These are phyloP conservation scores for Channallabes apus DNA, from an alignment of 2,797 vertebrate species.

Conservation along the genomic window DNA sequence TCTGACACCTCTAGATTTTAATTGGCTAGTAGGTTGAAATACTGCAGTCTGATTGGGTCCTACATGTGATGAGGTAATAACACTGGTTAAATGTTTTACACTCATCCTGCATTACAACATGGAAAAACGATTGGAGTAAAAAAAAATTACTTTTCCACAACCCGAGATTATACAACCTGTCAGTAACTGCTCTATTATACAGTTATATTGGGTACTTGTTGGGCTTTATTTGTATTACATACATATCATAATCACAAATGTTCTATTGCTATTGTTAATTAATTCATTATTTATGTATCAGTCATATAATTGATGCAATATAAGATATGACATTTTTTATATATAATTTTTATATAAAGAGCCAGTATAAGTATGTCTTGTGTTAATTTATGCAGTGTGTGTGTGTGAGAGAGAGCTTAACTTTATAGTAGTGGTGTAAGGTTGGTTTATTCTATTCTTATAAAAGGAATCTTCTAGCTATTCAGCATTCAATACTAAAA, in stretches of 20 bases:
- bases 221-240: background rate
- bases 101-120: background rate
- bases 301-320: background rate
- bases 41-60: background rate
- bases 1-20: background rate
- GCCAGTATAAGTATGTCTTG: background rate
- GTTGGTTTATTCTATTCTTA: conserved; percentile 9
- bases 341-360: background rate
- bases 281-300: background rate
- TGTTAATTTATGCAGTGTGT: background rate
- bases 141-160: background rate
- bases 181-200: background rate
- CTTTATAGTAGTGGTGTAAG: background rate
- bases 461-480: background rate
- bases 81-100: background rate
- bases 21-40: background rate
- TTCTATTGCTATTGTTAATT: background rate
- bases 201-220: background rate
- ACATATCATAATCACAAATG: background rate
- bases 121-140: background rate
- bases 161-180: background rate
- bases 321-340: background rate
- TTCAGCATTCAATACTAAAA: background rate
- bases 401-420: background rate
- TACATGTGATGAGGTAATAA: background rate